A percentile compares a stretch with the other conserved stretches of the same genome.
Conservation (phyloP, 2,888 invertebrate genomes). For the Synanthedon andrenaeformis region DNA sequence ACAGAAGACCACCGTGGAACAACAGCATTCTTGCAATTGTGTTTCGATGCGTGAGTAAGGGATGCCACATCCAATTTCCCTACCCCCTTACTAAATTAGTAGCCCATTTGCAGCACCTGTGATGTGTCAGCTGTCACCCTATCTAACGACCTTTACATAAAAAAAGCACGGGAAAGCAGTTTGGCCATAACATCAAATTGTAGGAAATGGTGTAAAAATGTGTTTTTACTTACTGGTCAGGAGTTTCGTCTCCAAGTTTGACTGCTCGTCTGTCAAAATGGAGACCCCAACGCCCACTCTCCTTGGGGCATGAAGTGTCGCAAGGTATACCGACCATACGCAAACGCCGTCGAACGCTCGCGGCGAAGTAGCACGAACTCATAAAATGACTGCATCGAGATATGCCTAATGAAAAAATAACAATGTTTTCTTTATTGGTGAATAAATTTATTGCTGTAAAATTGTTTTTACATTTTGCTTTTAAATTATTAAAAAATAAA, state of each 20-base stretch:
- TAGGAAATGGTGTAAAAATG: too few relatives aligned
- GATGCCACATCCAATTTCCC: too few relatives aligned
- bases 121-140: too few relatives aligned
- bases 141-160: too few relatives aligned
- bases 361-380: constrained; percentile 81
- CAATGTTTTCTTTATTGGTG: not conserved
- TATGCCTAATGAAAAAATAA: constrained; percentile 56
- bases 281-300: constrained; percentile 47
- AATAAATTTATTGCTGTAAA: not conserved
- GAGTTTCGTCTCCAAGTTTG: constrained; percentile 76
- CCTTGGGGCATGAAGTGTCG: constrained; percentile 70
- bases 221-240: constrained; percentile 69
- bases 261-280: constrained; percentile 43
- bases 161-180: too few relatives aligned
- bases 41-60: too few relatives aligned
- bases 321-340: constrained; percentile 76
- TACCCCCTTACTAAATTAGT: too few relatives aligned
- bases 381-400: constrained; percentile 83
- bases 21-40: too few relatives aligned
- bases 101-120: too few relatives aligned
- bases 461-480: not conserved
- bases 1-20: too few relatives aligned
- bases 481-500: not conserved
- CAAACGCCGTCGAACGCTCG: constrained; percentile 71
- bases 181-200: too few relatives aligned